A percentile compares a stretch with the other conserved stretches of the same genome.
phyloP scores from a whole-genome alignment of 2,113 vertebrate species.

The Alces alces region DNA sequence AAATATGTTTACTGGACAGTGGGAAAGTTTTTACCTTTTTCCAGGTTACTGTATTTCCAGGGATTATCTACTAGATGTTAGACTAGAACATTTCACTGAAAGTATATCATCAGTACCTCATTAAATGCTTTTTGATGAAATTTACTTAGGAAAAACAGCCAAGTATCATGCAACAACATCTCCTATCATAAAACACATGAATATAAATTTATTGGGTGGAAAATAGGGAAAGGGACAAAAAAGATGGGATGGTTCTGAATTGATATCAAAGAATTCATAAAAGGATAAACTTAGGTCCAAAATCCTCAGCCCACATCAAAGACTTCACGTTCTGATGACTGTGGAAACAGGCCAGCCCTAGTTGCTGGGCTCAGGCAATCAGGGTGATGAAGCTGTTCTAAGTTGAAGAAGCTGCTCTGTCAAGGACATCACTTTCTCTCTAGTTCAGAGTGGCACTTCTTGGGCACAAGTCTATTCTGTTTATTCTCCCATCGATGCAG shows the following conservation, averaged over 20 bases:
- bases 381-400: neutral
- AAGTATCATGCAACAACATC: neutral
- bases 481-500: constrained; percentile 71
- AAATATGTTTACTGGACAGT: neutral
- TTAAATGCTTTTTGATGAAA: neutral
- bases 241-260: neutral
- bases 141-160: neutral
- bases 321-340: neutral
- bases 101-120: neutral
- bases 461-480: constrained; percentile 63
- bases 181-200: constrained; percentile 53
- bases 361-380: neutral
- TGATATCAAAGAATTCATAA: neutral
- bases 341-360: neutral
- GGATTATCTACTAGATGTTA: neutral
- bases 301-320: constrained; percentile 1
- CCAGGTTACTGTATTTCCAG: neutral
- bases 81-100: neutral
- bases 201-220: constrained; percentile 60
- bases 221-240: constrained; percentile 27
- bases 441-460: constrained; percentile 57
- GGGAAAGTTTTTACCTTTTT: neutral
- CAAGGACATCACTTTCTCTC: constrained; percentile 72
- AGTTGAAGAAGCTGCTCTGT: neutral
- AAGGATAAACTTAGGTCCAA: constrained; percentile 10